Evolutionary conservation across 2,113 vertebrate species (phyloP).

Genomic region (Spermophilus dauricus): DNA sequence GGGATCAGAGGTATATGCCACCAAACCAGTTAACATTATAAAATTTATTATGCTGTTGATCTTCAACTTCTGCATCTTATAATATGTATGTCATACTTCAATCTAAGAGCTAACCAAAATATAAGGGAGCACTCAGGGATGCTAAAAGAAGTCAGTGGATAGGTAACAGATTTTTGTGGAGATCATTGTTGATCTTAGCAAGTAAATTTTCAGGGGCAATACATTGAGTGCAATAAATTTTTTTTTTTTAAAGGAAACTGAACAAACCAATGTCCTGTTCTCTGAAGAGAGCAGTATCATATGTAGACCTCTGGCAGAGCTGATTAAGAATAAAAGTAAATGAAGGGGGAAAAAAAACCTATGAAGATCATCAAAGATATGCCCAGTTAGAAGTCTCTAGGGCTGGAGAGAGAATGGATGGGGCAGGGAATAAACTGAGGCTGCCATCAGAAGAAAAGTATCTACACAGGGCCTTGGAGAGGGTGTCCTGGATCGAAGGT

Average conservation of each 20-base stretch:
- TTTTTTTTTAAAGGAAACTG: background rate
- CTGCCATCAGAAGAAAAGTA: background rate
- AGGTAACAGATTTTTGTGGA: background rate
- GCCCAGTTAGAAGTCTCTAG: background rate
- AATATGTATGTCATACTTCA: background rate
- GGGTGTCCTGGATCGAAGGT: background rate
- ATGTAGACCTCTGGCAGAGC: background rate
- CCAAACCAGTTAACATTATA: background rate
- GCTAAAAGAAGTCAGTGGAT: background rate
- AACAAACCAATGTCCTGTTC: background rate
- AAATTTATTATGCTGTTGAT: background rate
- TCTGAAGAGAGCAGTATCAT: background rate
- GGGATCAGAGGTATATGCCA: no score
- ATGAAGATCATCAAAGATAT: background rate
- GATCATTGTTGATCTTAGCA: background rate
- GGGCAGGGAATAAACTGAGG: background rate
- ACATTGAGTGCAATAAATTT: background rate
- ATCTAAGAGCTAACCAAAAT: background rate
- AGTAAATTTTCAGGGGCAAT: background rate
- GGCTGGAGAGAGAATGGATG: background rate
- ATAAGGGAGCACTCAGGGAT: background rate
- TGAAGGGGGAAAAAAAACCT: background rate
- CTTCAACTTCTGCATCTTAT: background rate
- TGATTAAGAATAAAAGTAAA: conserved; percentile 9
- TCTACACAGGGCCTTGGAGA: background rate